Evolutionary conservation across 2,797 vertebrate species (phyloP).

Genomic region (Myripristis jacobus): DNA sequence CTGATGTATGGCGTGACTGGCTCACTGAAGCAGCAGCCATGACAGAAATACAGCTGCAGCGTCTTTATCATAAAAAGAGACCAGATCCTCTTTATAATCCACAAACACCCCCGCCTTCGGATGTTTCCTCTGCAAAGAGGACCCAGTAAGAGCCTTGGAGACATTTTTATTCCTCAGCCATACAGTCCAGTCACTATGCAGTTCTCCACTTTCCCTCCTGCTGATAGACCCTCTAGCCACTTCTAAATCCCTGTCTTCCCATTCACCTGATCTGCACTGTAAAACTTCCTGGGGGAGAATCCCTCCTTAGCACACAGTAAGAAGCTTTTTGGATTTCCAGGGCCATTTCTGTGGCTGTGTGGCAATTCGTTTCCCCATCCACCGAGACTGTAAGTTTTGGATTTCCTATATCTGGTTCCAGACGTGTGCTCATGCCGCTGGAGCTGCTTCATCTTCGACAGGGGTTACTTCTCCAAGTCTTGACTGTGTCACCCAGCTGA

Average conservation of each 20-base stretch:
- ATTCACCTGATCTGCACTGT: neutral
- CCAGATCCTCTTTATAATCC: constrained; percentile 25
- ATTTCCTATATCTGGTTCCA: constrained; percentile 5
- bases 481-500: neutral
- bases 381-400: neutral
- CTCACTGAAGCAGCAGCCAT: constrained; percentile 2
- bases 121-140: constrained; percentile 15
- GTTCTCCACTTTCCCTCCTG: neutral
- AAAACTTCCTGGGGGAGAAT: neutral
- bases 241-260: neutral
- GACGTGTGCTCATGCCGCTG: neutral
- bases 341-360: neutral
- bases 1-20: constrained; percentile 9
- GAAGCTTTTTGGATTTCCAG: constrained; percentile 7
- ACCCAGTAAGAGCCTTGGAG: neutral
- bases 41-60: neutral
- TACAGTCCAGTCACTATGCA: neutral
- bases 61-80: constrained; percentile 9
- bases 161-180: neutral
- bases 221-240: constrained; percentile 17
- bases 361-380: neutral
- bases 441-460: neutral
- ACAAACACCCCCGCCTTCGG: constrained; percentile 33
- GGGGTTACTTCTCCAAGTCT: neutral
- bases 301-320: constrained; percentile 4